These are phyloP conservation scores for Zaprionus nigranus DNA, from an alignment of 1,140 invertebrate genomes.

Conservation along the genomic window DNA sequence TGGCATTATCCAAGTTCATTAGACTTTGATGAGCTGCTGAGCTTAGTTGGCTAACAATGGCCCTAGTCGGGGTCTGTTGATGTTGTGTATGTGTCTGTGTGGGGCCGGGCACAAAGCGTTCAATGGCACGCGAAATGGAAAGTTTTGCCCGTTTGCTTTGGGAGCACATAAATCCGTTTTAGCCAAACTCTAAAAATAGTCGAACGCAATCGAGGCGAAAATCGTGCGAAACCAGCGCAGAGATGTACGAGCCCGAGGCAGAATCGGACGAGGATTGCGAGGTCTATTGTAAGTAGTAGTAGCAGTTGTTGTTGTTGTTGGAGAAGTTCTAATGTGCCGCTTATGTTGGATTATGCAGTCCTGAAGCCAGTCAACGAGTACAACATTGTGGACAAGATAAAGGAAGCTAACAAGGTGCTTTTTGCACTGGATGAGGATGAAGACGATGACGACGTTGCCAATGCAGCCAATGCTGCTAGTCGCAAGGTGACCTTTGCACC, in stretches of 20 bases:
- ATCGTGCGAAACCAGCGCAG: conserved; percentile 42
- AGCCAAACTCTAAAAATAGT: conserved; percentile 60
- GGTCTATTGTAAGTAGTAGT: conserved; percentile 80
- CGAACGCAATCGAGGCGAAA: conserved; percentile 68
- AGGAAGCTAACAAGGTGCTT: conserved; percentile 82
- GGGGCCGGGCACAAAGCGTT: conserved; percentile 32
- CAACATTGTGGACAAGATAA: conserved; percentile 84
- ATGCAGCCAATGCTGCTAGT: conserved; percentile 9
- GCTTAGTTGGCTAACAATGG: conserved; percentile 11
- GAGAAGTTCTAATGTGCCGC: conserved; percentile 45
- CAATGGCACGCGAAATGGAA: conserved; percentile 76
- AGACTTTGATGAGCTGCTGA: conserved; percentile 62
- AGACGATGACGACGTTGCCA: conserved; percentile 12
- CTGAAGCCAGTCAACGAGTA: conserved; percentile 83
- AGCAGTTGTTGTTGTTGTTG: conserved; percentile 8
- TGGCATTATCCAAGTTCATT: conserved; percentile 71
- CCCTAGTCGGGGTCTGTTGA: neutral
- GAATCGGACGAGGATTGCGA: conserved; percentile 98
- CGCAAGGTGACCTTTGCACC: conserved; percentile 78
- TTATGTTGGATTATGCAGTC: conserved; percentile 75
- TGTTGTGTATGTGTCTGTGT: neutral
- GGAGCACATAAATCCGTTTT: conserved; percentile 56
- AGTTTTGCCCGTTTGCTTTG: conserved; percentile 45
- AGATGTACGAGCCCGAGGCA: conserved; percentile 93
- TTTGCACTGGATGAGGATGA: conserved; percentile 53